Conservation (phyloP, 2,888 invertebrate species). For the Seira ritae region DNA sequence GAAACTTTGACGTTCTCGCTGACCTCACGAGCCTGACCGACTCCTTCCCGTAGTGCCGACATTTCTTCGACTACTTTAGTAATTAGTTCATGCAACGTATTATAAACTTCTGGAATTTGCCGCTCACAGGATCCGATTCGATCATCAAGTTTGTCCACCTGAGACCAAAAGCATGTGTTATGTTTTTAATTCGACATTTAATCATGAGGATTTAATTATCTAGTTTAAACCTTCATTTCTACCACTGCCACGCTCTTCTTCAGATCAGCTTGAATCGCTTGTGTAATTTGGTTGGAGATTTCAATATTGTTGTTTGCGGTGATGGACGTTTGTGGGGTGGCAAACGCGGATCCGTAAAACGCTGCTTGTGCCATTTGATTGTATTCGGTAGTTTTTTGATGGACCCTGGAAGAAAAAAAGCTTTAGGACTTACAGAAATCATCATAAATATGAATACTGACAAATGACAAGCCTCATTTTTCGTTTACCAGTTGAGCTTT, state of each 20-base stretch:
- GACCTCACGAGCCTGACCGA: not conserved
- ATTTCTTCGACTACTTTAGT: slow-evolving; percentile 13
- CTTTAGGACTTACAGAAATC: too few species aligned
- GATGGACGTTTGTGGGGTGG: slow-evolving; percentile 9
- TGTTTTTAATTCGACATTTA: too few species aligned
- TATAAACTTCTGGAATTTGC: not conserved
- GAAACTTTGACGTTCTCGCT: not conserved
- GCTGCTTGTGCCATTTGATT: slow-evolving; percentile 17
- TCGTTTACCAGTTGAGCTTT: too few species aligned
- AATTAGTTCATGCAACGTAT: not conserved
- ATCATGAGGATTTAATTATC: too few species aligned
- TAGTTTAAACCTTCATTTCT: slow-evolving; percentile 7
- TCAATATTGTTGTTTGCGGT: slow-evolving; percentile 11
- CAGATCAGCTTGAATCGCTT: not conserved
- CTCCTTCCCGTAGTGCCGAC: not conserved
- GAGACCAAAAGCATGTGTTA: too few species aligned
- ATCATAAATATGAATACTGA: too few species aligned
- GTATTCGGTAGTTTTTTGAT: slow-evolving; percentile 14
- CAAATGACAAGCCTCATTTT: too few species aligned
- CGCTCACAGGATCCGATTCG: not conserved
- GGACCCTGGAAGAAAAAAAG: too few species aligned
- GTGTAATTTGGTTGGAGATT: not conserved
- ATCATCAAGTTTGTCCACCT: slow-evolving; percentile 21
- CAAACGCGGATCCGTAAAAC: slow-evolving; percentile 29
- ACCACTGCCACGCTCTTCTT: not conserved